Base-by-base conservation (phyloP, 1,140 invertebrate species). In the Maconellicoccus hirsutus region DNA sequence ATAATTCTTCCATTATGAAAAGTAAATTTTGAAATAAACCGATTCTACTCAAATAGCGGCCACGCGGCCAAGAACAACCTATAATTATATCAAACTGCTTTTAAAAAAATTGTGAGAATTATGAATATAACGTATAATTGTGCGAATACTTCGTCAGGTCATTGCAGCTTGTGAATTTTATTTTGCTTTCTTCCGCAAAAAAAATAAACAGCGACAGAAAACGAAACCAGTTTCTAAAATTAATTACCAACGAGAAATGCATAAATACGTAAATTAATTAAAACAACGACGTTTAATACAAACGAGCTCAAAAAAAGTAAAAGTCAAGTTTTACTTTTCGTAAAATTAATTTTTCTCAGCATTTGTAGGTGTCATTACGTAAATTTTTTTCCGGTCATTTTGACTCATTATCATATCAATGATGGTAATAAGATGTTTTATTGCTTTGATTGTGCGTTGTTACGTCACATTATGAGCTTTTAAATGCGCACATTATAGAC, bases 201-300 rank as follows among this genome's bases (percentile, higher is more conserved):
- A 19, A 52, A 52, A 16, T 16, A 33, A 33, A 33, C 29, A 52
- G 16, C 10, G 42, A 19, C 42, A 52, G n/a, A 52, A 52, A 52
- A 52, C n/a, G 42, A 52, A 52, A 52, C 42, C 42, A 52, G 42
- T 52, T 52, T 52, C 42, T 52, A 52, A 19, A 14, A 52, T 52
- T 52, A 52, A 52, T 52, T 52, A 52, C 42, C 42, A 52, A 19
- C 42, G 42, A 52, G 42, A 52, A 52, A 52, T 52, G 42, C 42
- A 19, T 52, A 52, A 52, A 52, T 52, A 52, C n/a, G 16, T 52
- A 52, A 52, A 52, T 52, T 52, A 52, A 52, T 52, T 52, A 52
- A 52, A 52, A 52, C 42, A 52, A 33, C n/a, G 42, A 3, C 42
- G 42, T 19, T 52, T 52, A 2, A 52, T 52, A n/a, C n/a, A 52